These are phyloP conservation scores for Pseudomyrmex concolor DNA, from an alignment of 1,140 invertebrate genomes.

Conservation along the genomic window DNA sequence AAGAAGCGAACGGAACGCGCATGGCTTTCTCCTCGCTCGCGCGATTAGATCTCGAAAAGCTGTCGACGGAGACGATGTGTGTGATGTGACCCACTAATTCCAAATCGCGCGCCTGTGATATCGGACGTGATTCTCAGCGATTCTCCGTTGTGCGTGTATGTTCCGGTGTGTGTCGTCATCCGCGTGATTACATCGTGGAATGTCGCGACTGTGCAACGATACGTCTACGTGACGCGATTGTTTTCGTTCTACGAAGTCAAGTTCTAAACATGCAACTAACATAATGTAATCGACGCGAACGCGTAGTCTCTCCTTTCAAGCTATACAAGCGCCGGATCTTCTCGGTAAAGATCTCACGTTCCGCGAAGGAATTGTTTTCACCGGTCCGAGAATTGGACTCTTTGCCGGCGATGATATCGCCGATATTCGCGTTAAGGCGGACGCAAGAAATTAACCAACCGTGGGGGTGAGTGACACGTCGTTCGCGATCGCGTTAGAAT, in stretches of 20 bases:
- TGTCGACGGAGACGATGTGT: not conserved
- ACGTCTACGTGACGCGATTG: constrained; percentile 40
- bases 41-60: constrained; percentile 11
- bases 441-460: not conserved
- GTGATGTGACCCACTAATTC: constrained; percentile 17
- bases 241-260: constrained; percentile 44
- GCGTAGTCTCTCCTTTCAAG: constrained; percentile 30
- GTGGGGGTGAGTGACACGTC: constrained; percentile 14
- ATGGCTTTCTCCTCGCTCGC: constrained; percentile 5
- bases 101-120: not conserved
- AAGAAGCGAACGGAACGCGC: not conserved
- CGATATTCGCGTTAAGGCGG: not conserved
- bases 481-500: constrained; percentile 8
- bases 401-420: not conserved
- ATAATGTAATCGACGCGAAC: constrained; percentile 24
- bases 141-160: not conserved
- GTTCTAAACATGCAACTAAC: constrained; percentile 2
- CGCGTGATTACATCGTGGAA: constrained; percentile 18
- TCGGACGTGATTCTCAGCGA: not conserved
- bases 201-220: constrained; percentile 21
- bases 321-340: constrained; percentile 23
- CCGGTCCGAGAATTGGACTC: constrained; percentile 20
- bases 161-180: constrained; percentile 19
- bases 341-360: constrained; percentile 31
- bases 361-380: constrained; percentile 45